Evolutionary conservation across 2,888 invertebrate genomes (phyloP).

Genomic region (Oscheius sp.): DNA sequence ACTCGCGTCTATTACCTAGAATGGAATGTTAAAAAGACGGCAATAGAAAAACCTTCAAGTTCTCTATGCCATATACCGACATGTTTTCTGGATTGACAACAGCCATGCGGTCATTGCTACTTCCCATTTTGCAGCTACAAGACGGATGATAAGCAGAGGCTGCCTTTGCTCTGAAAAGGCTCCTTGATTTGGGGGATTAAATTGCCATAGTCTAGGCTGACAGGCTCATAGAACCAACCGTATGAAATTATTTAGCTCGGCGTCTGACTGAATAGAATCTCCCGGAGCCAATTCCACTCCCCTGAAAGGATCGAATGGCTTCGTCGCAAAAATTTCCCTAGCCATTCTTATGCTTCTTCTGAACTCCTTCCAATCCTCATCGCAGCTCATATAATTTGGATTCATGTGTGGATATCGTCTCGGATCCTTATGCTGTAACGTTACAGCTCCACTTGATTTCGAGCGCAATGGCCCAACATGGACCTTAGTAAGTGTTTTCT

Average conservation of each 20-base stretch:
- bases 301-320: constrained; percentile 67
- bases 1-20: constrained; percentile 82
- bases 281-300: constrained; percentile 69
- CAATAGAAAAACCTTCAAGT: constrained; percentile 42
- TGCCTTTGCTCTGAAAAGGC: constrained; percentile 62
- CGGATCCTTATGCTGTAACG: constrained; percentile 81
- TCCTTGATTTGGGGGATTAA: too few relatives aligned
- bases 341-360: constrained; percentile 51
- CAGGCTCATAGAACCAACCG: constrained; percentile 10
- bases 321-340: constrained; percentile 64
- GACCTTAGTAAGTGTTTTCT: constrained; percentile 63
- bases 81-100: constrained; percentile 78
- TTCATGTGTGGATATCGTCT: constrained; percentile 84
- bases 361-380: constrained; percentile 66
- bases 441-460: constrained; percentile 84
- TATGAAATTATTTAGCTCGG: constrained; percentile 68
- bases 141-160: constrained; percentile 82
- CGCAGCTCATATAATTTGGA: constrained; percentile 83
- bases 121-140: constrained; percentile 81
- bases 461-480: constrained; percentile 79
- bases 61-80: constrained; percentile 61
- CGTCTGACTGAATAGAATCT: constrained; percentile 64
- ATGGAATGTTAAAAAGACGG: neutral
- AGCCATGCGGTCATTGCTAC: constrained; percentile 71
- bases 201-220: neutral